Conservation (phyloP, 2,113 vertebrate genomes). For the Eolophus roseicapilla region DNA sequence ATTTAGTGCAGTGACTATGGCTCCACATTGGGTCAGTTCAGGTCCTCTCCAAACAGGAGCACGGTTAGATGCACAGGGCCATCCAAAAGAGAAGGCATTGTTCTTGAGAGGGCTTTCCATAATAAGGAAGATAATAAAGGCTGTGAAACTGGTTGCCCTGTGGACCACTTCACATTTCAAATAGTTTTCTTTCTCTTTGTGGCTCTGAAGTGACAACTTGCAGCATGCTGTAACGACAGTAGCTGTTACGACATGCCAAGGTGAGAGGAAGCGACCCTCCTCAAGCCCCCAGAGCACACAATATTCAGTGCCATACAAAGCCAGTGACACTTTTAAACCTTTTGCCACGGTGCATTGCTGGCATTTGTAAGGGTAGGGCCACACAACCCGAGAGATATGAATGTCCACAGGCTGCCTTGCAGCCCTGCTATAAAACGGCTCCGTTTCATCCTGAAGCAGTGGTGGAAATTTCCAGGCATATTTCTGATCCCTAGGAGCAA, state of each 20-base stretch:
- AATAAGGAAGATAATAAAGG: neutral
- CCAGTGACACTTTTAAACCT: neutral
- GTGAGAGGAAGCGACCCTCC: neutral
- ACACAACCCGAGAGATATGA: neutral
- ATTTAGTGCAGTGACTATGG: neutral
- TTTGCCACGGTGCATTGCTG: neutral
- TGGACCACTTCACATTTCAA: neutral
- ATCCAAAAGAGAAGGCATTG: neutral
- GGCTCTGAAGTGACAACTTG: neutral
- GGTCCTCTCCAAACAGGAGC: neutral
- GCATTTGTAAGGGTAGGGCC: neutral
- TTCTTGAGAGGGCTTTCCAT: neutral
- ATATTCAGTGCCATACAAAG: neutral
- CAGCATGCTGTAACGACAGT: neutral
- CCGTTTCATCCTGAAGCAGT: neutral
- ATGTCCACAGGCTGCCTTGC: fast-evolving
- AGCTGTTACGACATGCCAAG: neutral
- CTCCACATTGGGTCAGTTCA: fast-evolving
- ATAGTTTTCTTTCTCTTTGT: neutral
- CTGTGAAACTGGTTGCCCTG: neutral
- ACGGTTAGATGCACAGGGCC: neutral
- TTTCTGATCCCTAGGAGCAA: neutral
- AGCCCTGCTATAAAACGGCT: fast-evolving
- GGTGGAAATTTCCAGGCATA: neutral
- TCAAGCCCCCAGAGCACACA: neutral